Base-by-base conservation (phyloP, 1,140 invertebrate genomes). In the Drosophila truncata region DNA sequence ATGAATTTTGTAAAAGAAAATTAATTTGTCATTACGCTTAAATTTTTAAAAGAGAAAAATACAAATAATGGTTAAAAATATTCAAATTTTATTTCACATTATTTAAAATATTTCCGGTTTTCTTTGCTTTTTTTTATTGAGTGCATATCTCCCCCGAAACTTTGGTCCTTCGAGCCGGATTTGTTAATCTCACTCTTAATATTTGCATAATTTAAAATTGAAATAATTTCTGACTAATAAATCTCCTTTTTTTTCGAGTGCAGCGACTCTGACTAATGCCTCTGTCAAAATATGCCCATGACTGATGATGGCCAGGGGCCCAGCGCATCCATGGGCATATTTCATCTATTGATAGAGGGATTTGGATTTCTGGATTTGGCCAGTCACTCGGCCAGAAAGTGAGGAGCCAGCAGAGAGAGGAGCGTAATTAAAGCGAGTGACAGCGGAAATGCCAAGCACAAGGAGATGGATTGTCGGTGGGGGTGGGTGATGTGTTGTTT, bases 241-340 rank as follows among this genome's bases (percentile, higher is more conserved):
- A n/a, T n/a, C 6, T 9, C 3, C 4, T 11, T 23, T 35, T 35
- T 18, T 16, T 54, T 35, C 14, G 8, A 35, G 52, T 54, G 11
- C 52, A 50, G 50, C 55, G 70, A 64, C 66, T 77, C 66, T 77
- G 83, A 78, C 77, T 88, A 84, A 87, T 88, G 85, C 84, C 84
- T 88, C 77, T 87, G 84, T 87, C 84, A 74, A 88, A 88, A 88
- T 84, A 84, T 84, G 80, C 62, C 85, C 80, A 80, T 84, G 85
- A 87, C 80, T 84, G 84, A 87, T 87, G 85, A 80, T 80, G 49
- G 64, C 76, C 67, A 62, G 70, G 25, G 49, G 66, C 47, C 54
- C n/a, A 31, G 25, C 52, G 52, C 65, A 74, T 50, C 77, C 78
- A 66, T 61, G 77, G 74, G 66, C 69, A 88, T 90, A 88, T 80